A percentile compares a stretch with the other conserved stretches of the same genome.
Conservation (phyloP, 2,113 vertebrate genomes). For the Coptodon rendalli region DNA sequence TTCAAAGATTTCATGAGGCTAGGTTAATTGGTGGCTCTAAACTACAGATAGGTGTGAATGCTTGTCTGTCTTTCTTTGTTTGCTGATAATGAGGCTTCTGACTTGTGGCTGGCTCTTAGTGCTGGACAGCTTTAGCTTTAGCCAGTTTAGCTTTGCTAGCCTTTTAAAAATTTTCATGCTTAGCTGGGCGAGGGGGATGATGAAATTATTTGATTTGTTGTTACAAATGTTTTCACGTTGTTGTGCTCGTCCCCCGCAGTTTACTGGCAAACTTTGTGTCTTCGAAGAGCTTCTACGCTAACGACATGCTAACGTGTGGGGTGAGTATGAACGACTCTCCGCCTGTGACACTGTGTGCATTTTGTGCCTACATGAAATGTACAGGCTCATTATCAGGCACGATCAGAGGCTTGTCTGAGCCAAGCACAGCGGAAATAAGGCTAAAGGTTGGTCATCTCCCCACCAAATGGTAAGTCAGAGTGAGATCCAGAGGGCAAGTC, state of each 20-base stretch:
- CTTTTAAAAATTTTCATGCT: neutral
- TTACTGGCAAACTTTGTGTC: neutral
- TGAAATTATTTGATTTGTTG: neutral
- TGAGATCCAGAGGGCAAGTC: neutral
- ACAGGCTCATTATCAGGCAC: neutral
- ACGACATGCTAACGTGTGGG: neutral
- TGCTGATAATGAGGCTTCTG: neutral
- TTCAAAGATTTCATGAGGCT: neutral
- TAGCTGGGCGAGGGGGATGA: neutral
- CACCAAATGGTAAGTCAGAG: neutral
- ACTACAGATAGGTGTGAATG: neutral
- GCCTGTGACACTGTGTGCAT: neutral
- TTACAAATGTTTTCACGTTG: neutral
- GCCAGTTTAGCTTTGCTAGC: neutral
- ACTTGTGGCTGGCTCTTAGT: neutral
- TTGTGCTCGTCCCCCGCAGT: rapidly evolving
- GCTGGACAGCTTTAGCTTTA: neutral
- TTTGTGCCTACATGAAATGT: neutral
- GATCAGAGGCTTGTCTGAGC: neutral
- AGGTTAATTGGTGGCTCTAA: neutral
- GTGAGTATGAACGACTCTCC: neutral
- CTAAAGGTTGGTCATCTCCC: neutral
- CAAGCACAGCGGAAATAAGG: neutral
- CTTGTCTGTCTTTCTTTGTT: neutral
- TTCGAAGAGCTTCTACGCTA: neutral